phyloP scores from a whole-genome alignment of 2,888 invertebrate species.

The Brenthis daphne region DNA sequence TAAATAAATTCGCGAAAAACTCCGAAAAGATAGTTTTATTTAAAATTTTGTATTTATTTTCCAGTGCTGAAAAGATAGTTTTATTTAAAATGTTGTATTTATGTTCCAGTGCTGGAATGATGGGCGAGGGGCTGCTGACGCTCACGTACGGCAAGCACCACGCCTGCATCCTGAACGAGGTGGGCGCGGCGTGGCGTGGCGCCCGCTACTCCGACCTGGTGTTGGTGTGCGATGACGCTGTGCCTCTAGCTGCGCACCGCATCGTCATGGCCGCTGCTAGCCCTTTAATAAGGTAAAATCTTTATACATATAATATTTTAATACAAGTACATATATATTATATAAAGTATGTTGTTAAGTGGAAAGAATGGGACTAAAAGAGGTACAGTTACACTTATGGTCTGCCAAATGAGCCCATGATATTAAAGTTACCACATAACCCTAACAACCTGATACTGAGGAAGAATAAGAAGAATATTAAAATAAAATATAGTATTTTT shows the following conservation, averaged over 20 bases:
- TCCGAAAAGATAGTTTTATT: no score
- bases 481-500: no score
- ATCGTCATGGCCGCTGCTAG: slow-evolving; percentile 93
- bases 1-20: no score
- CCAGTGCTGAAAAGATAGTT: not conserved
- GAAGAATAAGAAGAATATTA: no score
- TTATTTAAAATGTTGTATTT: slow-evolving; percentile 28
- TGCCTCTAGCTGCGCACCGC: slow-evolving; percentile 90
- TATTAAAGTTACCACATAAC: no score
- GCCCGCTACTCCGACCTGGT: slow-evolving; percentile 93
- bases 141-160: slow-evolving; percentile 96
- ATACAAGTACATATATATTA: not conserved
- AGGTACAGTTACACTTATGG: no score
- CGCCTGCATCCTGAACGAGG: slow-evolving; percentile 95
- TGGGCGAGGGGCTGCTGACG: slow-evolving; percentile 90
- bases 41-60: no score
- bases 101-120: slow-evolving; percentile 79
- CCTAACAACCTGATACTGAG: no score
- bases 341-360: not conserved
- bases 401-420: no score
- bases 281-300: slow-evolving; percentile 87
- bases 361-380: no score
- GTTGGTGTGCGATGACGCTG: slow-evolving; percentile 92
- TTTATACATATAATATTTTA: not conserved
- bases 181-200: slow-evolving; percentile 93